Evolutionary conservation across 2,797 vertebrate species (phyloP), one percentile per base, ranked within the genome.

Genomic region (Mus spretus): DNA sequence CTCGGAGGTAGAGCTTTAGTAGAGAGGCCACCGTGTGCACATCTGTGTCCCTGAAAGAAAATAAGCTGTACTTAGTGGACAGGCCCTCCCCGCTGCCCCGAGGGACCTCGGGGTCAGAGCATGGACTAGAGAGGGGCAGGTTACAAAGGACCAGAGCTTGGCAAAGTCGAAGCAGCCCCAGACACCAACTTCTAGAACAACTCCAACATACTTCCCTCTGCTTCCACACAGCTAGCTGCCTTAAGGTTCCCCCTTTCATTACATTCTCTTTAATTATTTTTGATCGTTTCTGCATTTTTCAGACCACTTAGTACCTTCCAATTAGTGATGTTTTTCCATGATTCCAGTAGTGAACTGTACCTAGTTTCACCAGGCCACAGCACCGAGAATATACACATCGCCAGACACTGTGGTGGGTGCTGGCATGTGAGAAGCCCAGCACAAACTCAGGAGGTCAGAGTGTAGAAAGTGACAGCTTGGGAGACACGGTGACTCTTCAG

Each of bases 21-120:
- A 99, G 98, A 1, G 99, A 99, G 20, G 99, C 99, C 98, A 99
- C 99, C 0, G 99, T 99, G 99, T 99, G 99, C 94, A 99, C 99
- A 61, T 99, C 99, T 0, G 99, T 99, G 96, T 99, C 99, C 97
- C 99, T 99, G 99, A 93, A 97, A 97, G 0, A 59, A 0, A 47
- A 90, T 2, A 61, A 79, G 0, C n/a, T 67, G 31, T 0, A 1
- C 2, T 53, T 88, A 80, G 47, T 78, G 79, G 65, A 3, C 34
- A 47, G 90, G 77, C n/a, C 24, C 77, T 84, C 59, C 44, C 17
- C 24, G 28, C 19, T 6, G 31, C 57, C 15, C 1, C 19, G 3
- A 15, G 0, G 2, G n/a, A 26, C 12, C n/a, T 74, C 6, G 3
- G 4, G 67, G 20, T 24, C 77, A 47, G 89, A 90, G 26, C 28